phyloP scores from a whole-genome alignment of 2,797 vertebrate species.

The Sebastes cheni region DNA sequence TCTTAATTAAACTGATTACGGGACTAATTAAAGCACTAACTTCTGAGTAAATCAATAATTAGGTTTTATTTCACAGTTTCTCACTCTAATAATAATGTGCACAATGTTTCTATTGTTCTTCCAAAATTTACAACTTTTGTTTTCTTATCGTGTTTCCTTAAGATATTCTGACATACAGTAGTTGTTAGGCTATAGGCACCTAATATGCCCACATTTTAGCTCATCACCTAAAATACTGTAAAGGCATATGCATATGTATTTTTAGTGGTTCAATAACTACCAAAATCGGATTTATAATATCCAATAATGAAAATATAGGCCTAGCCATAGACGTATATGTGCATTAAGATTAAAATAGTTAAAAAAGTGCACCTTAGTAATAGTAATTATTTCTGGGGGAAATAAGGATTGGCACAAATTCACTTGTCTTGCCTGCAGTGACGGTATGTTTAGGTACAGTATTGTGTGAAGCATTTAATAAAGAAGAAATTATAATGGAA shows the following conservation, averaged over 20 bases:
- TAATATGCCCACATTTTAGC: not conserved
- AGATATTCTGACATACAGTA: not conserved
- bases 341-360: not conserved
- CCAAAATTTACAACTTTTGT: not conserved
- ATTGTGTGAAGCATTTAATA: not conserved
- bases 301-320: not conserved
- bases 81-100: not conserved
- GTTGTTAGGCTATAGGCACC: not conserved
- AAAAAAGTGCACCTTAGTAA: no score
- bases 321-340: not conserved
- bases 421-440: not conserved
- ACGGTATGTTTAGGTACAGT: not conserved
- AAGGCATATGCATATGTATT: not conserved
- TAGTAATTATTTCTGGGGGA: not conserved
- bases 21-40: not conserved
- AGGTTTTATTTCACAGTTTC: not conserved
- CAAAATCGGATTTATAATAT: not conserved
- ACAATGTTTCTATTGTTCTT: not conserved
- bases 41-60: not conserved
- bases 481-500: not conserved
- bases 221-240: not conserved
- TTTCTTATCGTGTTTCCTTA: not conserved
- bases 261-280: not conserved
- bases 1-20: not conserved
- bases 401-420: not conserved